Evolutionary conservation across 2,888 invertebrate genomes (phyloP).

Genomic region (Ecdyonurus torrentis): DNA sequence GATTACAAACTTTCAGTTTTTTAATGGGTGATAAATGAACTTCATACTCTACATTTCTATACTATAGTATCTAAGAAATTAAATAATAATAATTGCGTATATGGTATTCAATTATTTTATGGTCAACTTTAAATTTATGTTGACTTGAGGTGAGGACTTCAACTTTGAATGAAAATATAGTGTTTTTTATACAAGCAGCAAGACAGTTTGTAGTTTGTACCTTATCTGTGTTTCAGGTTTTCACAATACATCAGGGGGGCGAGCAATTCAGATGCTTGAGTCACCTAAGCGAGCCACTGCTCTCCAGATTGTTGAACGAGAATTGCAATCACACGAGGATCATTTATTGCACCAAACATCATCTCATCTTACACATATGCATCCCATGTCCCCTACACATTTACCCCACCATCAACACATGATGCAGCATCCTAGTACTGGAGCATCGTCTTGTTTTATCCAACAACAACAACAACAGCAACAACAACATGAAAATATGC

Average conservation of each 20-base stretch:
- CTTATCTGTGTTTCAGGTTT: background rate
- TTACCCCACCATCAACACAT: background rate
- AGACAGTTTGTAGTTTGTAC: no score
- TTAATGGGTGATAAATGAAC: no score
- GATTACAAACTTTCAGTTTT: no score
- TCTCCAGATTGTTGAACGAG: background rate
- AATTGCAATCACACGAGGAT: background rate
- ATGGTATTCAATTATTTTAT: no score
- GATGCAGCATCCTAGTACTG: background rate
- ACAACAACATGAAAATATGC: background rate
- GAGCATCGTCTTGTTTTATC: background rate
- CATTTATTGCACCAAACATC: background rate
- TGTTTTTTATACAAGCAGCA: no score
- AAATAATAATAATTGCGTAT: no score
- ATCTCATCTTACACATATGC: background rate
- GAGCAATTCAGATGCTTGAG: background rate
- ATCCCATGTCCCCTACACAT: background rate
- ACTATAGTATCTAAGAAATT: no score
- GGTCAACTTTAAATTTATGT: no score
- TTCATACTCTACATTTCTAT: no score
- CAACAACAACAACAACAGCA: background rate
- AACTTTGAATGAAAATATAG: no score
- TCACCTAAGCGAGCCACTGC: background rate
- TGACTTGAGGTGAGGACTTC: no score
- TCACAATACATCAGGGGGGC: background rate